phyloP scores from a whole-genome alignment of 1,140 invertebrate species.

The Sminthurinus signatus region DNA sequence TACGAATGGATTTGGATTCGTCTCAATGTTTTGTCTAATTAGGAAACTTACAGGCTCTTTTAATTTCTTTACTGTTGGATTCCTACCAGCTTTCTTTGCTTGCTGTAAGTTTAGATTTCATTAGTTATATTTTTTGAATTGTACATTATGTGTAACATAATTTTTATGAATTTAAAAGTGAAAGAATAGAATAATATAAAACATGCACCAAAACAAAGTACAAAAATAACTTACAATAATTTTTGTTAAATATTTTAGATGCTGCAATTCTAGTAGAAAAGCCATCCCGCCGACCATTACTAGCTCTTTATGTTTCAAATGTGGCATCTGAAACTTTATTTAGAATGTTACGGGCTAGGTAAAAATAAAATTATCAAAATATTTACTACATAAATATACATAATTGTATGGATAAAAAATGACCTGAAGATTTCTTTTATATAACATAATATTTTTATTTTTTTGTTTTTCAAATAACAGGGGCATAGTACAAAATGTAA shows the following conservation, averaged over 20 bases:
- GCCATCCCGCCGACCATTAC: slow-evolving; percentile 58
- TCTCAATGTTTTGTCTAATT: slow-evolving; percentile 60
- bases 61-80: slow-evolving; percentile 61
- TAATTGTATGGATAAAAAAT: no score
- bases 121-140: no score
- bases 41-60: slow-evolving; percentile 62
- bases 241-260: no score
- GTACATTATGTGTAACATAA: no score
- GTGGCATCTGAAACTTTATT: slow-evolving; percentile 71
- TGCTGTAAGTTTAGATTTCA: no score
- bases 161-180: no score
- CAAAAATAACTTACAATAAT: no score
- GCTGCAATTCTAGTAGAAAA: slow-evolving; percentile 68
- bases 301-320: slow-evolving; percentile 73
- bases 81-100: slow-evolving; percentile 63
- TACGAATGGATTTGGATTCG: slow-evolving; percentile 64
- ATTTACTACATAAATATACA: no score
- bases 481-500: slow-evolving; percentile 32
- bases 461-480: slow-evolving; percentile 16
- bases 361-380: no score
- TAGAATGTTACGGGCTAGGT: slow-evolving; percentile 61
- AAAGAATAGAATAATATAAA: no score
- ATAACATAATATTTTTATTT: not conserved
- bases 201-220: no score
- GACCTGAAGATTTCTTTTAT: not conserved